Conservation (phyloP, 2,888 invertebrate species). For the Zygothrica quintamaculata region DNA sequence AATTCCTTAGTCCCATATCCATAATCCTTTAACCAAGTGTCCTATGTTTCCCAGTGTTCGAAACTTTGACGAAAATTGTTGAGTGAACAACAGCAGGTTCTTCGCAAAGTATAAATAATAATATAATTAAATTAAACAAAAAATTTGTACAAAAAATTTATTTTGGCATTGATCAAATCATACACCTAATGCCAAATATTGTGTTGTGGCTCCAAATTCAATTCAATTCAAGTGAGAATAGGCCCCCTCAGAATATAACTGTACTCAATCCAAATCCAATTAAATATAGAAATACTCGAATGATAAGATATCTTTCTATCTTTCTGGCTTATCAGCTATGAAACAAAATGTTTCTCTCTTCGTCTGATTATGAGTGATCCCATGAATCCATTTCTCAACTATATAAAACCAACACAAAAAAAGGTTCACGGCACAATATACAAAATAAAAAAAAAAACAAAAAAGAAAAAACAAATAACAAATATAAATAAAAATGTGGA, state of each 20-base stretch:
- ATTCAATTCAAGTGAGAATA: constrained; percentile 40
- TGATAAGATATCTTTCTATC: too few species aligned
- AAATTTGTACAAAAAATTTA: constrained; percentile 42
- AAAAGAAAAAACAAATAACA: constrained; percentile 7
- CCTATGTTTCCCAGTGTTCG: too few species aligned
- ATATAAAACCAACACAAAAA: not conserved
- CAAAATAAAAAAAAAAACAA: constrained; percentile 1
- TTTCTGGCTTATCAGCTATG: constrained; percentile 27
- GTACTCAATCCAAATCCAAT: constrained; percentile 22
- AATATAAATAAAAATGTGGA: not conserved
- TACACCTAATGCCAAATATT: constrained; percentile 21
- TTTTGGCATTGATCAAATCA: constrained; percentile 36
- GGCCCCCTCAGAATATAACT: constrained; percentile 25
- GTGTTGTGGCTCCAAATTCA: constrained; percentile 39
- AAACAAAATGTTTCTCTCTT: constrained; percentile 8
- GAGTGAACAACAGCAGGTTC: constrained; percentile 49
- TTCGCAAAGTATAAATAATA: constrained; percentile 22
- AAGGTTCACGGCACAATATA: not conserved
- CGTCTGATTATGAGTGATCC: constrained; percentile 37
- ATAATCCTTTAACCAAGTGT: constrained; percentile 8
- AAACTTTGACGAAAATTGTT: constrained; percentile 36
- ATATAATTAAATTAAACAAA: constrained; percentile 2
- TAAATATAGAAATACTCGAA: constrained; percentile 14
- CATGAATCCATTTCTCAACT: constrained; percentile 31
- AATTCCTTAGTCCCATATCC: constrained; percentile 12